These are phyloP conservation scores for Bryconaethiops microstoma DNA, from an alignment of 2,797 vertebrate species.

Conservation along the genomic window DNA sequence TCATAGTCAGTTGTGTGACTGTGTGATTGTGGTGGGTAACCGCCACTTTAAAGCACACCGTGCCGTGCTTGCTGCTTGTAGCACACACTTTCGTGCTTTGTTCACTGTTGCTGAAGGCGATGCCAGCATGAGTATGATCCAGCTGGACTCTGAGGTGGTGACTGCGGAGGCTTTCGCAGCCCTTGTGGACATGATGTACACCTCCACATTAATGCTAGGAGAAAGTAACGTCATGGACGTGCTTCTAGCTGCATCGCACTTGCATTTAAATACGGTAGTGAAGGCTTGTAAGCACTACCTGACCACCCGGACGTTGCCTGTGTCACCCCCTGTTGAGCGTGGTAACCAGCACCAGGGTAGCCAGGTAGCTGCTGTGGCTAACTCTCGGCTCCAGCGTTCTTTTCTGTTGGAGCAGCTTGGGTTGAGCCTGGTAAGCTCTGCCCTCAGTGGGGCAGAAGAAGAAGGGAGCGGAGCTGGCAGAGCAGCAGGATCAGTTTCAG, in stretches of 20 bases:
- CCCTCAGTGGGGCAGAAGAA: slow-evolving; percentile 83
- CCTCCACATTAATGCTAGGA: slow-evolving; percentile 96
- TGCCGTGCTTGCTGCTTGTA: slow-evolving; percentile 93
- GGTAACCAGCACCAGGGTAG: slow-evolving; percentile 68
- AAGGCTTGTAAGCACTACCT: slow-evolving; percentile 99
- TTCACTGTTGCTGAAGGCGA: slow-evolving; percentile 95
- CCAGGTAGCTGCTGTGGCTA: slow-evolving; percentile 67
- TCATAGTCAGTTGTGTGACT: slow-evolving; percentile 95
- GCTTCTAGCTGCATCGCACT: slow-evolving; percentile 92
- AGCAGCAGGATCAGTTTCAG: slow-evolving; percentile 57
- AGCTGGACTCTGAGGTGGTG: slow-evolving; percentile 96
- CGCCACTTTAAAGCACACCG: slow-evolving; percentile 97
- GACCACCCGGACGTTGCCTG: slow-evolving; percentile 91
- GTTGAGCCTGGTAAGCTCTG: slow-evolving; percentile 93
- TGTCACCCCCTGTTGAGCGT: slow-evolving; percentile 86
- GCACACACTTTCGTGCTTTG: slow-evolving; percentile 95
- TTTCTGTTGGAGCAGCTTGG: slow-evolving; percentile 97
- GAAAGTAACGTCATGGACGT: slow-evolving; percentile 99
- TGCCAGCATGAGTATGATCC: slow-evolving; percentile 95
- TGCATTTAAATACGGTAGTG: slow-evolving; percentile 96
- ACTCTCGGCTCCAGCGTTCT: slow-evolving; percentile 89
- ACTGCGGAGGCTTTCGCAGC: slow-evolving; percentile 96
- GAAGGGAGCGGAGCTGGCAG: slow-evolving; percentile 73
- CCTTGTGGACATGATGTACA: slow-evolving; percentile 99
- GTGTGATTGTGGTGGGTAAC: slow-evolving; percentile 93